Conservation (phyloP, 53 echinoderm and acorn worm species). For the Crossaster papposus region DNA sequence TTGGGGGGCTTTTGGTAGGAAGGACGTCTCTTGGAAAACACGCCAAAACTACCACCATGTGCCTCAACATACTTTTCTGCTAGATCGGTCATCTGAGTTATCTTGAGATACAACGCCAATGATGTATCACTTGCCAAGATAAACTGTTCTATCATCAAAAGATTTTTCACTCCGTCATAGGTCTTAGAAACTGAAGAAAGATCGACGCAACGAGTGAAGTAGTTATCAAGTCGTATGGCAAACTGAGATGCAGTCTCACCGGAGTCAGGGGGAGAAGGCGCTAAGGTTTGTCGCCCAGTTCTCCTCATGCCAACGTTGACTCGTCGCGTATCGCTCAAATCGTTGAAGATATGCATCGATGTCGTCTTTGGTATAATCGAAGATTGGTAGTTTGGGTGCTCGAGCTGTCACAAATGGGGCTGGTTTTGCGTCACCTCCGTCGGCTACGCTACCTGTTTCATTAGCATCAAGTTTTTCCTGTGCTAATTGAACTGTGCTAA, state of each 20-base stretch:
- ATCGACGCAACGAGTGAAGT: constrained; percentile 1
- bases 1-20: neutral
- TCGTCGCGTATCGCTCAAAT: neutral
- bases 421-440: no score
- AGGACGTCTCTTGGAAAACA: neutral
- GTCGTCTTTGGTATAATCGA: neutral
- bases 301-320: neutral
- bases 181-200: neutral
- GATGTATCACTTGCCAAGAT: neutral
- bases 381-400: neutral
- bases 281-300: neutral
- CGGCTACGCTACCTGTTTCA: no score
- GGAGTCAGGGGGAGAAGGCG: neutral
- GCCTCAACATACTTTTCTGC: constrained; percentile 6
- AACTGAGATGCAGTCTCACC: constrained; percentile 1
- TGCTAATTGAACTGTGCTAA: no score
- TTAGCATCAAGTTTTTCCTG: no score
- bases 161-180: neutral
- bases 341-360: neutral
- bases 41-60: constrained; percentile 1
- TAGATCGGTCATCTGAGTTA: neutral
- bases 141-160: constrained; percentile 9
- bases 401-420: no score
- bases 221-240: neutral
- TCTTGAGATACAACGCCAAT: neutral